Conservation (phyloP, 2,113 vertebrate species). For the Fregata magnificens region DNA sequence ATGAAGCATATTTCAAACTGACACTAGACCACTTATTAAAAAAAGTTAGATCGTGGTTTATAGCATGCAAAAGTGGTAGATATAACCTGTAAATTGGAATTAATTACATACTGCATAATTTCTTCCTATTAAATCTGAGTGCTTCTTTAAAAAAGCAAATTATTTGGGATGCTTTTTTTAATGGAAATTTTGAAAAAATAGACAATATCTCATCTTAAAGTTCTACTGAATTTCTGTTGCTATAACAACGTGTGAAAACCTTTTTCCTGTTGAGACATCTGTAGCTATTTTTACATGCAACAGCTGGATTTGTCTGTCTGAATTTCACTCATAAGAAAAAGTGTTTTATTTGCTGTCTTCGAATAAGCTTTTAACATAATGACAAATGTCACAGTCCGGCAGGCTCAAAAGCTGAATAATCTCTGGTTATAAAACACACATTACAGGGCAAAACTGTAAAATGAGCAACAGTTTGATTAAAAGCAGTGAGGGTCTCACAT, state of each 20-base stretch:
- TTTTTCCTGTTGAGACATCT: constrained; percentile 73
- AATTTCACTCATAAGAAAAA: constrained; percentile 64
- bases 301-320: constrained; percentile 78
- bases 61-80: background rate
- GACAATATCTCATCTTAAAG: constrained; percentile 65
- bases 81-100: background rate
- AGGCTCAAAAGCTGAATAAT: constrained; percentile 9
- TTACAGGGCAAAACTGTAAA: background rate
- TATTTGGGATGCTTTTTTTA: background rate
- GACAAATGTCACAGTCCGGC: constrained; percentile 52
- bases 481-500: background rate
- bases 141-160: background rate
- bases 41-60: background rate
- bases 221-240: constrained; percentile 73
- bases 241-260: constrained; percentile 77
- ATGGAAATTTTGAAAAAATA: constrained; percentile 41
- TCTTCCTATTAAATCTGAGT: background rate
- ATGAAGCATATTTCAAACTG: background rate
- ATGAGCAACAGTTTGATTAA: background rate
- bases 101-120: background rate
- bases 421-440: background rate
- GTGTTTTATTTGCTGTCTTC: constrained; percentile 45
- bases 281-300: constrained; percentile 80
- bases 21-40: background rate
- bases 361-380: constrained; percentile 51